Conservation (phyloP, 2,113 vertebrate genomes). For the Malurus melanocephalus region DNA sequence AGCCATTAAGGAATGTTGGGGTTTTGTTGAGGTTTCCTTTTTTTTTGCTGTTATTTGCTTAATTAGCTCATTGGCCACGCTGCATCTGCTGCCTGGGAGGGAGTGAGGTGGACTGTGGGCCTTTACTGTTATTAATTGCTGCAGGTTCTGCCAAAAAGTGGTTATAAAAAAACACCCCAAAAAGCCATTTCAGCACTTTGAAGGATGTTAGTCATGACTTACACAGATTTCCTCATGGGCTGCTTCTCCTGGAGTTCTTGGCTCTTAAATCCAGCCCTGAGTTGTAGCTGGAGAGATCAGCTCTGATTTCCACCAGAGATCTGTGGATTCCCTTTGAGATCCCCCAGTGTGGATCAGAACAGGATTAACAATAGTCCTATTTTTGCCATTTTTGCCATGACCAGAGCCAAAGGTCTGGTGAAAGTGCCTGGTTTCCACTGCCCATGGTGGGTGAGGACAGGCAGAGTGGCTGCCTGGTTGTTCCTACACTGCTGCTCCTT, state of each 20-base stretch:
- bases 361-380: background rate
- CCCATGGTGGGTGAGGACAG: background rate
- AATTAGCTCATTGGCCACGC: background rate
- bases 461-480: background rate
- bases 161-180: background rate
- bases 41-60: background rate
- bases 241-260: background rate
- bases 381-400: background rate
- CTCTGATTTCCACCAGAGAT: background rate
- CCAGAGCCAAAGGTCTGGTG: background rate
- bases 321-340: background rate
- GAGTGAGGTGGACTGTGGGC: background rate
- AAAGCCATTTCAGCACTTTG: background rate
- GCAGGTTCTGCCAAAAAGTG: background rate
- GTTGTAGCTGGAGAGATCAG: background rate
- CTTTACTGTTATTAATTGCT: slow-evolving; percentile 3
- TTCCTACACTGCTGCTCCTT: background rate
- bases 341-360: background rate
- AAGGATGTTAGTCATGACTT: background rate
- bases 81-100: background rate
- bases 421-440: background rate
- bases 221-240: background rate
- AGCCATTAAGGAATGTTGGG: background rate
- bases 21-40: background rate
- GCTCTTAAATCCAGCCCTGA: background rate